Base-by-base conservation (phyloP, 2,113 vertebrate species). In the Sturnira hondurensis region DNA sequence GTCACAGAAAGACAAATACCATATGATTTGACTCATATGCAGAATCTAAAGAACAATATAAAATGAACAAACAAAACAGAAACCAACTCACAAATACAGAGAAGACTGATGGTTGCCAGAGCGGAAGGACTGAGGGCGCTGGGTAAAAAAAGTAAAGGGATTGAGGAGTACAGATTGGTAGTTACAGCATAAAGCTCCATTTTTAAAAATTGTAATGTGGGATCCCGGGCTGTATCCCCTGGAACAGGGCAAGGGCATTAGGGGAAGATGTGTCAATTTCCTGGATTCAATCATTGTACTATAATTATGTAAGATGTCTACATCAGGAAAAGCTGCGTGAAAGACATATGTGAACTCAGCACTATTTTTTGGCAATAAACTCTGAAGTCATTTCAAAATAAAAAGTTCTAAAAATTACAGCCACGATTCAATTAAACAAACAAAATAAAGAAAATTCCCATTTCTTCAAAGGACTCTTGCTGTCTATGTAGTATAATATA, bases 381-480 rank as follows among this genome's bases (percentile, higher is more conserved):
- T 91, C 88, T 94, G 86, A 95, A 93, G 33, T 88, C n/a, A 89
- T 95, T 74, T 90, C 41, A 78, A 86, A 92, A 74, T 81, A 52
- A 81, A 94, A 91, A n/a, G 3, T 54, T 94, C 74, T 56, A 13
- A 41, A 74, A 85, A 73, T 86, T 93, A 88, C 2, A 92, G 26
- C 41, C 43, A 74, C 47, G 86, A 86, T 93, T 50, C 36, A 61
- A 16, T 86, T 81, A 81, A 84, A 71, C 36, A 95, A 81, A 36
- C 38, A 94, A 86, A 92, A 81, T 36, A 58, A 85, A 81, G n/a
- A 92, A 80, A 95, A 54, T 4, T 20, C 26, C 26, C 31, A 43
- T 56, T 91, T 92, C 36, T 92, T 93, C 41, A 92, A 93, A 68
- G 47, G 70, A 82, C 8, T 19, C 31, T 81, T 94, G 3, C 19